Percentiles rank a stretch among this genome's conserved stretches.
These are phyloP conservation scores for Oncorhynchus keta DNA, from an alignment of 2,113 vertebrate genomes.

Conservation along the genomic window DNA sequence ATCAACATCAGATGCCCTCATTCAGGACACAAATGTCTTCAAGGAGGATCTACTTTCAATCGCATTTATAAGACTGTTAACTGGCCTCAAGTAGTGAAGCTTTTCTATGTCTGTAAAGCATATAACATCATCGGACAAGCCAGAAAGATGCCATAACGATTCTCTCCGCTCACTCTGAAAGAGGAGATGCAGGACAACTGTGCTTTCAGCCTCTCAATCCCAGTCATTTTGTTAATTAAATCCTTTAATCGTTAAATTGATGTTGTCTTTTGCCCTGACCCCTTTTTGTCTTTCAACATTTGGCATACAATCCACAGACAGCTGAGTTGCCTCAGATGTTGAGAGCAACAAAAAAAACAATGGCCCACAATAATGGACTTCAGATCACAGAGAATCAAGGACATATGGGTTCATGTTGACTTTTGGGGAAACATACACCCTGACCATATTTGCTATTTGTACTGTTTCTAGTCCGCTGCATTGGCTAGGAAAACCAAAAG, in stretches of 20 bases:
- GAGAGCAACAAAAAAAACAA: neutral
- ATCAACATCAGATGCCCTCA: too few relatives aligned
- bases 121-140: constrained; percentile 4
- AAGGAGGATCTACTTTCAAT: too few relatives aligned
- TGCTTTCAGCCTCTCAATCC: neutral
- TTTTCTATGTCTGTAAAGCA: neutral
- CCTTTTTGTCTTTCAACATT: too few relatives aligned
- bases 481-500: neutral
- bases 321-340: neutral
- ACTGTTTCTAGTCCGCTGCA: neutral
- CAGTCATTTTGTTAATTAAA: neutral
- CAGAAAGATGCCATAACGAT: too few relatives aligned
- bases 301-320: neutral
- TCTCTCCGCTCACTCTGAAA: too few relatives aligned
- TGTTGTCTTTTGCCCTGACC: neutral
- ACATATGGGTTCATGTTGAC: neutral
- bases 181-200: neutral
- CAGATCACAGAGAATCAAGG: neutral
- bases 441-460: neutral
- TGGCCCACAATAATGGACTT: neutral
- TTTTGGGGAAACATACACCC: neutral
- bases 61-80: too few relatives aligned
- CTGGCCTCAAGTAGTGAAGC: neutral
- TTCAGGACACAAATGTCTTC: too few relatives aligned
- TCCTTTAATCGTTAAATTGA: neutral